A percentile compares a stretch with the other conserved stretches of the same genome.
Conservation (phyloP, 1,140 invertebrate species). For the Megathymus violae region DNA sequence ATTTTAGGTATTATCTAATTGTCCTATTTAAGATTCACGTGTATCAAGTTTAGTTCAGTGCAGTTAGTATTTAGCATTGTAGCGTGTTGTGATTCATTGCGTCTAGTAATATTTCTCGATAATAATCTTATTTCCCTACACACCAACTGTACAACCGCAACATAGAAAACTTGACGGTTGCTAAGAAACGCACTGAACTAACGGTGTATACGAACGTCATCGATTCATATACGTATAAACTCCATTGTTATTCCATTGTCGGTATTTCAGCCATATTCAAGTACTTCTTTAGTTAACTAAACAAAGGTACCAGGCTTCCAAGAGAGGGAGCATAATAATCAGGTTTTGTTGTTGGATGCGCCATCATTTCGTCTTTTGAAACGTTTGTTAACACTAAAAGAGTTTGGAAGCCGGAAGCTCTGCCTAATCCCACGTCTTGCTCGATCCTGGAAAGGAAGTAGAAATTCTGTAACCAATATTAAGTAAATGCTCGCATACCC, state of each 20-base stretch:
- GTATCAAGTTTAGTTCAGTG: too few species aligned
- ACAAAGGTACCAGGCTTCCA: slow-evolving; percentile 58
- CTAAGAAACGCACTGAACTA: too few species aligned
- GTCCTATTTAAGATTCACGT: too few species aligned
- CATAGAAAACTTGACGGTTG: too few species aligned
- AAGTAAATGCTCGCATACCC: slow-evolving; percentile 9
- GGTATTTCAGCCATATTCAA: not conserved
- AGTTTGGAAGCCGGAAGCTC: slow-evolving; percentile 82
- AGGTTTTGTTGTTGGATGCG: slow-evolving; percentile 55
- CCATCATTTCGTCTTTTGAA: slow-evolving; percentile 66
- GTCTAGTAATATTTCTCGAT: too few species aligned
- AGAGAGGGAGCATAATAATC: slow-evolving; percentile 80
- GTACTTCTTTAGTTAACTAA: slow-evolving; percentile 34
- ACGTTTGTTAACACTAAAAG: slow-evolving; percentile 81
- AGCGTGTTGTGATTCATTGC: too few species aligned
- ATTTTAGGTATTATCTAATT: too few species aligned
- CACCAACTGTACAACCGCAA: too few species aligned
- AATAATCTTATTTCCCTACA: too few species aligned
- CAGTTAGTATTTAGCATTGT: too few species aligned
- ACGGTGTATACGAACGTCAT: too few species aligned
- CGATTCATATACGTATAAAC: too few species aligned
- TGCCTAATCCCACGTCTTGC: slow-evolving; percentile 84
- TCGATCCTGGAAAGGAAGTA: slow-evolving; percentile 73
- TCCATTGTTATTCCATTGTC: not conserved
- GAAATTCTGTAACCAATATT: not conserved